Conservation (phyloP, 2,888 invertebrate genomes). For the Cephus spinipes region DNA sequence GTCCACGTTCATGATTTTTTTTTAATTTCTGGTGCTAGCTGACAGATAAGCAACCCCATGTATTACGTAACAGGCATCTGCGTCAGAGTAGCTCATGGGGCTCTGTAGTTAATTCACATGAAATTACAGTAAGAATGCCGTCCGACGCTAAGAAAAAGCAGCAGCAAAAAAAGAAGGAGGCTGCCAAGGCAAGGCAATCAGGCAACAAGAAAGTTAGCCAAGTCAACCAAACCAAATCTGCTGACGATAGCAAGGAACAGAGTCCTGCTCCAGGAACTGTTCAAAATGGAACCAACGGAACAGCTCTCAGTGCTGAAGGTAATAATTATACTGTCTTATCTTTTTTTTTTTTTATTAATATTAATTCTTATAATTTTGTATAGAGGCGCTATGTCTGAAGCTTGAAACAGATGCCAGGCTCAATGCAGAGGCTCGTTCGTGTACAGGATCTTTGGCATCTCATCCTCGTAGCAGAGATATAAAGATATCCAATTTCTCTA, state of each 20-base stretch:
- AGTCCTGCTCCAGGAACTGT: slow-evolving; percentile 62
- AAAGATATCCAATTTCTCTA: slow-evolving; percentile 95
- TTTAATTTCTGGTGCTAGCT: background rate
- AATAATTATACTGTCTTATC: slow-evolving; percentile 29
- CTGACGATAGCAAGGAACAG: slow-evolving; percentile 70
- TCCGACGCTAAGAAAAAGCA: slow-evolving; percentile 99
- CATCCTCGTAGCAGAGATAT: slow-evolving; percentile 96
- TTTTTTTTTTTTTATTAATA: too few species aligned
- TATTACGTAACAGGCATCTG: slow-evolving; percentile 10
- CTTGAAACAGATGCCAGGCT: slow-evolving; percentile 91
- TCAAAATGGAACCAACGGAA: slow-evolving; percentile 70
- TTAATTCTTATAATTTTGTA: slow-evolving; percentile 39
- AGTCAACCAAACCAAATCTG: slow-evolving; percentile 58
- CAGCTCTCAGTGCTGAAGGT: slow-evolving; percentile 78
- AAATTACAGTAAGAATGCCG: slow-evolving; percentile 78
- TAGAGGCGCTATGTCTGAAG: slow-evolving; percentile 87
- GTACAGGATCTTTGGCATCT: slow-evolving; percentile 94
- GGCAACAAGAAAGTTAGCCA: slow-evolving; percentile 52
- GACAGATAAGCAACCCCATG: slow-evolving; percentile 12
- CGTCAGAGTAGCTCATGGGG: too few species aligned
- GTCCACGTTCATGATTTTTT: background rate
- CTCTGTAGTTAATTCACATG: too few species aligned
- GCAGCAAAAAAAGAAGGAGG: slow-evolving; percentile 97
- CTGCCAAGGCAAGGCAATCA: slow-evolving; percentile 79
- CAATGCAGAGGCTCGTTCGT: slow-evolving; percentile 92